phyloP scores from a whole-genome alignment of 2,797 vertebrate species.

The Protonibea diacanthus region DNA sequence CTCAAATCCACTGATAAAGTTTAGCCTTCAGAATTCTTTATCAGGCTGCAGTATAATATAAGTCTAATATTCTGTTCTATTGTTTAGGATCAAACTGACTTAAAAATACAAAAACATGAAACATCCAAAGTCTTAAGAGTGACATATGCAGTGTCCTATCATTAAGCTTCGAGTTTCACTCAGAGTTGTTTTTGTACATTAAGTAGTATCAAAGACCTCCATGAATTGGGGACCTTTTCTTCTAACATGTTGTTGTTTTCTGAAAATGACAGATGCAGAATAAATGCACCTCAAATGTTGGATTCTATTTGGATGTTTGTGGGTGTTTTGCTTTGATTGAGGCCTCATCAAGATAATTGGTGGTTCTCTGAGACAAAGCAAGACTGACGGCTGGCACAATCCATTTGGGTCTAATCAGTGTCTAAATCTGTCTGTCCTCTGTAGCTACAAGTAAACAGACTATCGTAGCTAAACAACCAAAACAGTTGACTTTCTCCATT shows the following conservation, averaged over 20 bases:
- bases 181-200: neutral
- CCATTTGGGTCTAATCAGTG: slow-evolving; percentile 66
- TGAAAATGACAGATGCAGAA: neutral
- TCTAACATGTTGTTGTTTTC: neutral
- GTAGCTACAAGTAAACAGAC: slow-evolving; percentile 33
- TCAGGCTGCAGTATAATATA: neutral
- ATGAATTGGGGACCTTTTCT: neutral
- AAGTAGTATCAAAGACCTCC: neutral
- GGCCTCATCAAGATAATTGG: slow-evolving; percentile 74
- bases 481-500: slow-evolving; percentile 78
- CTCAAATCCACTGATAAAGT: neutral
- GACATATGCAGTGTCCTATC: neutral
- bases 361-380: slow-evolving; percentile 81
- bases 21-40: neutral
- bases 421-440: slow-evolving; percentile 37
- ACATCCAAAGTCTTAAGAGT: neutral
- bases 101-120: neutral
- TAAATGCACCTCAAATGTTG: neutral
- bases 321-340: slow-evolving; percentile 69
- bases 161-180: neutral
- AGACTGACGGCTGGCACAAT: slow-evolving; percentile 76
- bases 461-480: slow-evolving; percentile 40
- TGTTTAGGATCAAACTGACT: neutral
- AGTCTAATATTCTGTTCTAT: neutral
- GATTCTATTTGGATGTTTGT: slow-evolving; percentile 48